Conservation (phyloP, 2,797 vertebrate species). For the Hafferia zeledoni region DNA sequence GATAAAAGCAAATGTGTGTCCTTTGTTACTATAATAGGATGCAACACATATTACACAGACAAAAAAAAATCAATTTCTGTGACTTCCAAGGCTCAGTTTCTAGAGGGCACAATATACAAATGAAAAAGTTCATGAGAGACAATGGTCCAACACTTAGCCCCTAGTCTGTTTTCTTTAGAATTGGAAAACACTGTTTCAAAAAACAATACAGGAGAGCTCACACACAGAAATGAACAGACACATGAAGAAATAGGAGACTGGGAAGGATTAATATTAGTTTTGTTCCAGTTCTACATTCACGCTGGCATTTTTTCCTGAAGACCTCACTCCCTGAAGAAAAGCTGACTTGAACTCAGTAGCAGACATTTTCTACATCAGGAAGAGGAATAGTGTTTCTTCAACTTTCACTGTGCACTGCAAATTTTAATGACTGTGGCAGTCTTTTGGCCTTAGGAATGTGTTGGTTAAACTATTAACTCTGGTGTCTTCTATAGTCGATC, state of each 20-base stretch:
- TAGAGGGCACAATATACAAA: background rate
- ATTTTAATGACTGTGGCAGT: background rate
- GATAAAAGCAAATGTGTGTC: constrained; percentile 31
- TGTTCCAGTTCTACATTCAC: background rate
- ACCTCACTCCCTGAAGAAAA: background rate
- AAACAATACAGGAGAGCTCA: background rate
- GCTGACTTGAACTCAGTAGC: background rate
- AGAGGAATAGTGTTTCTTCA: background rate
- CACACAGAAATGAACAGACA: background rate
- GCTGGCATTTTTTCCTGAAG: background rate
- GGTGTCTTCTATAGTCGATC: background rate
- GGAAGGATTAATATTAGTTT: background rate
- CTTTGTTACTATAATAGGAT: constrained; percentile 63
- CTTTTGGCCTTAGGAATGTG: background rate
- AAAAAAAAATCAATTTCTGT: background rate
- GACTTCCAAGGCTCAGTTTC: constrained; percentile 9
- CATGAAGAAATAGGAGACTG: background rate
- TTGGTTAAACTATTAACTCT: background rate
- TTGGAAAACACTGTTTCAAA: background rate
- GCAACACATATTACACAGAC: background rate
- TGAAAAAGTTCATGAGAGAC: background rate
- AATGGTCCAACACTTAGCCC: background rate
- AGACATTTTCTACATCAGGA: background rate
- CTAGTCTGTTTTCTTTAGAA: constrained; percentile 14
- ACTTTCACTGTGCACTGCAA: background rate